These are phyloP conservation scores for Aethes cnicana DNA, from an alignment of 2,888 invertebrate species.

Conservation along the genomic window DNA sequence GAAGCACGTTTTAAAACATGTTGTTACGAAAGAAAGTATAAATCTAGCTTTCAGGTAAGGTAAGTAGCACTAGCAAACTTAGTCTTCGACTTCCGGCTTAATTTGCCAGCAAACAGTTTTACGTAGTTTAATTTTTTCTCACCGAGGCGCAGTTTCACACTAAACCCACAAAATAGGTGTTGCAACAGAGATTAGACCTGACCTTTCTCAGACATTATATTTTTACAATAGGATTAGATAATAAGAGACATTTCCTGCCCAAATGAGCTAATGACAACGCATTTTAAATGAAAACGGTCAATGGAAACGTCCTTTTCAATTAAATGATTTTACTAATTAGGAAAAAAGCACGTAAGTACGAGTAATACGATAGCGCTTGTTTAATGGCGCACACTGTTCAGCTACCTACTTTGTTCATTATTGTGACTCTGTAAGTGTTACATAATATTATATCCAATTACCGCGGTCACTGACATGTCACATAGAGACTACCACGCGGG, in stretches of 20 bases:
- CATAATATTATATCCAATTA: conserved; percentile 19
- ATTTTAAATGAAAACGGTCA: conserved; percentile 25
- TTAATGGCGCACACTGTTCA: neutral
- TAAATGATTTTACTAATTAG: conserved; percentile 13
- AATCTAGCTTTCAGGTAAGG: conserved; percentile 9
- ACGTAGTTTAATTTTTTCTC: conserved; percentile 3
- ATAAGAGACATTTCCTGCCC: conserved; percentile 31
- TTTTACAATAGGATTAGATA: conserved; percentile 31
- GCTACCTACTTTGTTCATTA: no score
- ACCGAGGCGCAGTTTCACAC: conserved; percentile 18
- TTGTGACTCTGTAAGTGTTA: neutral
- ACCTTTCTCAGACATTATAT: conserved; percentile 31
- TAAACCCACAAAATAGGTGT: conserved; percentile 18
- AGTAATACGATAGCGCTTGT: neutral
- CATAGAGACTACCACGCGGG: neutral
- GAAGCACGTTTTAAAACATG: neutral
- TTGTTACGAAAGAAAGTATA: conserved; percentile 8
- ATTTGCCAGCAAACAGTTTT: conserved; percentile 4
- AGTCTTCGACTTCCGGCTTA: conserved; percentile 6
- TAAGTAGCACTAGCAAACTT: neutral
- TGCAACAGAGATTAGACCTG: conserved; percentile 23
- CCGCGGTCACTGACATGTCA: conserved; percentile 26
- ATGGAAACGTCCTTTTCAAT: conserved; percentile 26
- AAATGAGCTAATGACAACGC: conserved; percentile 25
- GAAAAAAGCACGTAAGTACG: neutral